A percentile compares a stretch with the other conserved stretches of the same genome.
Evolutionary conservation across 1,140 invertebrate genomes (phyloP).

Genomic region (Drosophila melanica): DNA sequence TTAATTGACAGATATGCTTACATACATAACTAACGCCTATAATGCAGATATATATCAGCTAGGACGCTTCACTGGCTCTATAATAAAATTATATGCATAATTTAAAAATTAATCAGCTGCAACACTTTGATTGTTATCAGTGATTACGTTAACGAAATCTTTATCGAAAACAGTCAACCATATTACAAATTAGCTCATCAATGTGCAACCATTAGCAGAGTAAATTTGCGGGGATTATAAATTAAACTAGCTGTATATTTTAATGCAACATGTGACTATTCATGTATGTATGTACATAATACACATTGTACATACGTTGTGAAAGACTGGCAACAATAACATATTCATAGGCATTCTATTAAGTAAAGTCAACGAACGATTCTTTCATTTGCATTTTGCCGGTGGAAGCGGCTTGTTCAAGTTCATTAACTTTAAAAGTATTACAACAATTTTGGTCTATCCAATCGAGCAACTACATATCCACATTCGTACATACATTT

Average conservation of each 20-base stretch:
- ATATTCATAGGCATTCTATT: constrained; percentile 48
- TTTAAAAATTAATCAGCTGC: too few relatives aligned
- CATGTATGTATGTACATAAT: neutral
- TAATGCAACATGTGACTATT: constrained; percentile 7
- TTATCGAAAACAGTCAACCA: too few relatives aligned
- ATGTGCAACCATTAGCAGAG: too few relatives aligned
- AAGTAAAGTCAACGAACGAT: constrained; percentile 52
- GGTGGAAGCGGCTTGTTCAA: constrained; percentile 42
- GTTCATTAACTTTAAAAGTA: constrained; percentile 53
- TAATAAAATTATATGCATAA: too few relatives aligned
- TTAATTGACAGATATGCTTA: neutral
- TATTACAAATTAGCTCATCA: too few relatives aligned
- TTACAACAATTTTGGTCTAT: constrained; percentile 32
- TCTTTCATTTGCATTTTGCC: constrained; percentile 52
- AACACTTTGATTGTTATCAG: too few relatives aligned
- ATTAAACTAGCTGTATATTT: neutral
- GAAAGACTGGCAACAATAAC: constrained; percentile 12
- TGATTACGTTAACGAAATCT: too few relatives aligned
- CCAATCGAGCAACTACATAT: constrained; percentile 6
- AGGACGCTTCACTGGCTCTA: neutral
- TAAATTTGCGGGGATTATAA: neutral
- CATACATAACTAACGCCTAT: neutral
- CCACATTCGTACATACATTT: constrained; percentile 5
- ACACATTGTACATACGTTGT: neutral
- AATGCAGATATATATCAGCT: too few relatives aligned